phyloP scores from a whole-genome alignment of 2,113 vertebrate species.

The Alethe diademata region DNA sequence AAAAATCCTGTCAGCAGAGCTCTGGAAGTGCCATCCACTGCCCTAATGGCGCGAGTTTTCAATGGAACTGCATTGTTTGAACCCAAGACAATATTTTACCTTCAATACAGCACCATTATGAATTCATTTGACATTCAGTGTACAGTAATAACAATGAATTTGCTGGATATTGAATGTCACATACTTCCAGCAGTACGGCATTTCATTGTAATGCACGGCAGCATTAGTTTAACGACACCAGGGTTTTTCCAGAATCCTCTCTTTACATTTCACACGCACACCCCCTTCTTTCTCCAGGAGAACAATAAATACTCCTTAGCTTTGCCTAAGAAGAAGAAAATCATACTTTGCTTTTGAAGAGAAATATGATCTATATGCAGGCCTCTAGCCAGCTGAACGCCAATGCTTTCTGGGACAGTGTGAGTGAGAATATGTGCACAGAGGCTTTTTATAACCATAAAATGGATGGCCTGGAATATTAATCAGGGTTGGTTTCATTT shows the following conservation, averaged over 20 bases:
- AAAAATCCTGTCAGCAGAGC: neutral
- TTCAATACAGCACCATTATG: neutral
- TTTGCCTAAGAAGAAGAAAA: conserved; percentile 29
- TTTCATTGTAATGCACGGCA: conserved; percentile 23
- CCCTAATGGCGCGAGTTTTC: neutral
- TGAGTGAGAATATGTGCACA: neutral
- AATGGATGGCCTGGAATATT: neutral
- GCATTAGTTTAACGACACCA: neutral
- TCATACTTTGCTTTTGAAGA: conserved; percentile 3
- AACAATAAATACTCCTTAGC: conserved; percentile 43
- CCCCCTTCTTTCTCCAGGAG: neutral
- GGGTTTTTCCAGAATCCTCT: conserved; percentile 7
- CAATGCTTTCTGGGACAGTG: neutral
- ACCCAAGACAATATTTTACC: conserved; percentile 25
- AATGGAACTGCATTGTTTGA: neutral
- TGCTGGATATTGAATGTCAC: conserved; percentile 45
- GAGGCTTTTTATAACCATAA: neutral
- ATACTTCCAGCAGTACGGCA: neutral
- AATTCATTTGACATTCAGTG: conserved; percentile 52
- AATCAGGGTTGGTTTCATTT: neutral
- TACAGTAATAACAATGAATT: conserved; percentile 48
- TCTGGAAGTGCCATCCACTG: neutral
- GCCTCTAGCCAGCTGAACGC: neutral
- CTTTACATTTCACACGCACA: neutral
- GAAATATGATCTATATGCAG: neutral